Evolutionary conservation across 2,888 invertebrate genomes (phyloP).

Genomic region (Drepanosiphum platanoidis): DNA sequence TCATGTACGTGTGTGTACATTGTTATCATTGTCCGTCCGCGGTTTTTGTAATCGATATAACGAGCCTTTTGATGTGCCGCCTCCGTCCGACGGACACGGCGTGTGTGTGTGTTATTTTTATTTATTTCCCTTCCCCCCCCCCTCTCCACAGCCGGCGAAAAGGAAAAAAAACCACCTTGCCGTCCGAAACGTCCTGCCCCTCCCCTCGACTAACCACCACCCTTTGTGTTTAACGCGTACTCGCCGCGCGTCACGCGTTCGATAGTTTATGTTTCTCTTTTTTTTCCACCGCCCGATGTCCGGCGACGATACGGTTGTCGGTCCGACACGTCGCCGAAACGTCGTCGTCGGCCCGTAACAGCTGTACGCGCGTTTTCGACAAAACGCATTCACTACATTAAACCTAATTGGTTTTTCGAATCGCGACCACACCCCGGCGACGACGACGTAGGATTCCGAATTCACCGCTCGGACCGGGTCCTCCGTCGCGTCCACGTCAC

Average conservation of each 20-base stretch:
- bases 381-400: constrained; percentile 29
- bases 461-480: not conserved
- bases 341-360: not conserved
- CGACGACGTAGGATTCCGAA: too few relatives aligned
- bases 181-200: not conserved
- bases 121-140: not conserved
- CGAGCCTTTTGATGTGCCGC: constrained; percentile 19
- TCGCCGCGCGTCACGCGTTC: not conserved
- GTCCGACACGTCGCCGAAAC: not conserved
- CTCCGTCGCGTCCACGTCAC: not conserved
- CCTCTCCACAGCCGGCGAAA: too few relatives aligned
- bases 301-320: not conserved
- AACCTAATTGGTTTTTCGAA: constrained; percentile 36
- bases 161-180: constrained; percentile 9
- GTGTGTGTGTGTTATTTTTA: not conserved
- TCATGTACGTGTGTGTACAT: too few relatives aligned
- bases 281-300: not conserved
- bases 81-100: not conserved
- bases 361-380: constrained; percentile 12
- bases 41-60: not conserved
- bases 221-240: not conserved
- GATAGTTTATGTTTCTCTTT: not conserved
- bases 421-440: constrained; percentile 14
- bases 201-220: not conserved
- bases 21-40: not conserved